Evolutionary conservation across 2,888 invertebrate genomes (phyloP), one percentile per base, ranked within the genome.

Genomic region (Tetranychus piercei): DNA sequence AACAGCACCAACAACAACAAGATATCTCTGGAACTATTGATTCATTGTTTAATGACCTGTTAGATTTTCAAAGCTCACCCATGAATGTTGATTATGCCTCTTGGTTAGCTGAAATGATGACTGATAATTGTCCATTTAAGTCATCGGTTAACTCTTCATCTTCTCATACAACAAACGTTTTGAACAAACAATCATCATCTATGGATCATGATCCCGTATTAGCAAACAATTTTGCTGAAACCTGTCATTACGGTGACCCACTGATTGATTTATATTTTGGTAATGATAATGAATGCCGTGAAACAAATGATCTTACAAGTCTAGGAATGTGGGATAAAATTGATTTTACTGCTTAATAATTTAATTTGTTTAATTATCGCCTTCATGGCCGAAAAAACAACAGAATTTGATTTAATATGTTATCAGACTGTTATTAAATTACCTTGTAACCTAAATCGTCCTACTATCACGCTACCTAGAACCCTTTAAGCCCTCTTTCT

Each of bases 321-420:
- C 79, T 82, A 65, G 34, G 34, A 34, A 79, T 80, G 75, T 91
- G 90, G 90, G 90, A 90, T 82, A 88, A 87, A 81, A 86, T 88
- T 79, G 89, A 89, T 83, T 89, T 86, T 82, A 88, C 88, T 81
- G 87, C 88, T 81, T 87, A 76, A 73, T 15, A 1, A 11, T 66
- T 66, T 66, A 34, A 34, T 34, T 34, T 34, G 34, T 34, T 34
- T 34, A 23, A 23, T 23, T 23, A 23, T 23, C 23, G 23, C 23
- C 23, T 23, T 23, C 2, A 23, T 23, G 23, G 3, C 23, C 23
- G 23, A 3, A 23, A 23, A 23, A 23, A 23, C 23, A 23, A 23
- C 23, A 23, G 2, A 23, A 23, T 23, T 23, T 23, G 3, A 23
- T 23, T 23, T 23, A n/a, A n/a, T n/a, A n/a, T n/a, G n/a, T n/a